A percentile compares a stretch with the other conserved stretches of the same genome.
phyloP scores from a whole-genome alignment of 2,113 vertebrate species.

The Microcebus ravelobensis region DNA sequence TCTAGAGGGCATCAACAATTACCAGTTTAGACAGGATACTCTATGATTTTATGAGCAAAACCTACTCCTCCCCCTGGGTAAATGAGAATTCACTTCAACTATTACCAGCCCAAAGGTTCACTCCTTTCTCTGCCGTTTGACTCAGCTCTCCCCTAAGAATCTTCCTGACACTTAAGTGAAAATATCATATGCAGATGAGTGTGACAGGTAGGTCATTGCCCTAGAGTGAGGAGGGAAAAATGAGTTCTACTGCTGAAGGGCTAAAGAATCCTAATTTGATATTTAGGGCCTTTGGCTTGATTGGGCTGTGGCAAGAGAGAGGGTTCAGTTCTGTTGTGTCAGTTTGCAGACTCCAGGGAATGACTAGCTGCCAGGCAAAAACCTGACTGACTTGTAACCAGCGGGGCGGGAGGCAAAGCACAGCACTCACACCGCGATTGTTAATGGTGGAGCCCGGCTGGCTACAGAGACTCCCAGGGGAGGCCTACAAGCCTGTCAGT shows the following conservation, averaged over 20 bases:
- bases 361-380: background rate
- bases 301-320: background rate
- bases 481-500: slow-evolving; percentile 57
- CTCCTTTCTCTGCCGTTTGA: background rate
- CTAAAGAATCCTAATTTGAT: slow-evolving; percentile 44
- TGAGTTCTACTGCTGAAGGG: background rate
- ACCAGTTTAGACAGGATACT: background rate
- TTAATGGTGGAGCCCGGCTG: slow-evolving; percentile 5
- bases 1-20: background rate
- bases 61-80: background rate
- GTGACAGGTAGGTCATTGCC: slow-evolving; percentile 21
- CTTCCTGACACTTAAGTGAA: slow-evolving; percentile 28
- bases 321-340: background rate
- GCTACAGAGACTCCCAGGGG: slow-evolving; percentile 47
- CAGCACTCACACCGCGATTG: background rate
- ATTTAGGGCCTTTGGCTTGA: slow-evolving; percentile 47
- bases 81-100: background rate
- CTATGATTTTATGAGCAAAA: slow-evolving; percentile 37
- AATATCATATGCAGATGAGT: slow-evolving; percentile 18
- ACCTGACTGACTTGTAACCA: slow-evolving; percentile 32
- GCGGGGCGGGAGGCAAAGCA: background rate
- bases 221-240: slow-evolving; percentile 2
- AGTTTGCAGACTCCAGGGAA: slow-evolving; percentile 48
- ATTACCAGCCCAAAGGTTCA: background rate
- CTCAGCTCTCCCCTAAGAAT: slow-evolving; percentile 21